phyloP scores from a whole-genome alignment of 2,797 vertebrate species.

The Muscicapa striata region DNA sequence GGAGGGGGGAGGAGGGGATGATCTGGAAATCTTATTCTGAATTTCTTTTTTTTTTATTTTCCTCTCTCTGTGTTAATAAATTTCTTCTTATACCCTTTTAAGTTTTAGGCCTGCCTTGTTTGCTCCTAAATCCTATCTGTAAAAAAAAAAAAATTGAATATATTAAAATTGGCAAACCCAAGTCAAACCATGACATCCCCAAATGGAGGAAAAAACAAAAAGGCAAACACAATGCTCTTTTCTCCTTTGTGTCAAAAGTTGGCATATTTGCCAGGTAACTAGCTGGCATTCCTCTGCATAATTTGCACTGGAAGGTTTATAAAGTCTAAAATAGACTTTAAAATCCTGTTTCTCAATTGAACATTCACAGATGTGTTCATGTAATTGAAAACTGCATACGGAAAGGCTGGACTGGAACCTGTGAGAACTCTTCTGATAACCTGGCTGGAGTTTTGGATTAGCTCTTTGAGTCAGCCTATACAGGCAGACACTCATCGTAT shows the following conservation, averaged over 20 bases:
- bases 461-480: neutral
- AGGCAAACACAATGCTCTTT: neutral
- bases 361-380: neutral
- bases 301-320: neutral
- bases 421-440: neutral
- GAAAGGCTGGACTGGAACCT: neutral
- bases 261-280: neutral
- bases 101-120: too few relatives aligned
- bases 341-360: neutral
- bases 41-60: too few relatives aligned
- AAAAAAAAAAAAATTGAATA: too few relatives aligned
- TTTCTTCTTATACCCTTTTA: too few relatives aligned
- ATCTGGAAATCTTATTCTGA: too few relatives aligned
- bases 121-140: too few relatives aligned
- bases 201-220: neutral
- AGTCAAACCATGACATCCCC: neutral
- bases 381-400: neutral
- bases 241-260: neutral
- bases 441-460: neutral
- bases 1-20: too few relatives aligned
- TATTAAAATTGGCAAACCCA: too few relatives aligned
- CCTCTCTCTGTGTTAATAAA: too few relatives aligned
- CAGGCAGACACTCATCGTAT: neutral
- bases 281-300: neutral
- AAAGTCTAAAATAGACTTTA: neutral